These are phyloP conservation scores for Mirounga angustirostris DNA, from an alignment of 2,113 vertebrate species.

Conservation along the genomic window DNA sequence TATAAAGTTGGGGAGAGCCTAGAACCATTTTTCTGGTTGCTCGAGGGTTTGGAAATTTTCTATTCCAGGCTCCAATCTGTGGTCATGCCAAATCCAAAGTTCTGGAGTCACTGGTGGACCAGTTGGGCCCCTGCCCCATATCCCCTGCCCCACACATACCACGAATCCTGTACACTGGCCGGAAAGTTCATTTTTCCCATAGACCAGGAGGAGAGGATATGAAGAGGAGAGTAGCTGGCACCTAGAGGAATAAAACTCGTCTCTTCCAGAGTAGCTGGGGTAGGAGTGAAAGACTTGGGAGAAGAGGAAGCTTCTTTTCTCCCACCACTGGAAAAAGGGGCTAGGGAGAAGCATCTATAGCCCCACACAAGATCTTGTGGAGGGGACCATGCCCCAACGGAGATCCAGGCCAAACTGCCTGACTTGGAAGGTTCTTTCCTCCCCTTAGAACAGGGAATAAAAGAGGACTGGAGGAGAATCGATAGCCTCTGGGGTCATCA, in stretches of 20 bases:
- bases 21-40: conserved; percentile 52
- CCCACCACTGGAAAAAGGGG: neutral
- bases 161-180: neutral
- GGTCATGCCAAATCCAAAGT: conserved; percentile 13
- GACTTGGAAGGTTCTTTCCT: neutral
- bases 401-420: neutral
- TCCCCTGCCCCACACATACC: neutral
- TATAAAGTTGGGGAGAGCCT: neutral
- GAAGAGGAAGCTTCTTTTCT: conserved; percentile 27
- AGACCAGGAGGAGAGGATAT: conserved; percentile 4
- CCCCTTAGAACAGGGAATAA: neutral
- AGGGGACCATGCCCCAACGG: neutral
- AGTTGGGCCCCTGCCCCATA: neutral
- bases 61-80: neutral
- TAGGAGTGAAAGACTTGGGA: neutral
- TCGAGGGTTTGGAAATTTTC: neutral
- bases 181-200: neutral
- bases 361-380: neutral
- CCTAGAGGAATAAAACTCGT: neutral
- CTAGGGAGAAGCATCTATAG: neutral
- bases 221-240: neutral
- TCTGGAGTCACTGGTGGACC: neutral
- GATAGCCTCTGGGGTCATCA: neutral
- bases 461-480: neutral
- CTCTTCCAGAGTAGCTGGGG: conserved; percentile 30